Evolutionary conservation across 2,888 invertebrate genomes (phyloP), one percentile per base, ranked within the genome.

Genomic region (Peribatodes rhomboidaria): DNA sequence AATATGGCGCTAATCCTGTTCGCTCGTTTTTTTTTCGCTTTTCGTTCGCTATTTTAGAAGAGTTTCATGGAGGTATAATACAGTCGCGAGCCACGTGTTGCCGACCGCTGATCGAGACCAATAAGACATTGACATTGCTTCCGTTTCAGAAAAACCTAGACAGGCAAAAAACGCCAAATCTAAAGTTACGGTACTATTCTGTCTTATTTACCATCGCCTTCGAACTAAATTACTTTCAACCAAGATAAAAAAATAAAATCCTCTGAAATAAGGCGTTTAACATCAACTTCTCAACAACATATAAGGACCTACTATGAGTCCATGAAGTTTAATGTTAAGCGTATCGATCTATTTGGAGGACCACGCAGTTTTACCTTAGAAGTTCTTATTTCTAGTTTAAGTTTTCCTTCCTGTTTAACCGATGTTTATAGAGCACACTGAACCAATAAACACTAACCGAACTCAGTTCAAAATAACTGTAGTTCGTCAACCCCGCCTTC

Each of bases 401-500:
- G n/a, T 53, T 54, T 61, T 54, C 47, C 46, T 54, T 55, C 41
- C 55, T 49, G 18, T 7, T 14, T 39, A 18, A 9, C 8, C 7
- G 6, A 35, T 13, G 13, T 42, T 18, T 20, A 37, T 35, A 35
- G 39, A 44, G 44, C 27, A 11, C n/a, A 50, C 20, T 58, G 33
- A 46, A 57, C 35, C 22, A 20, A 42, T 41, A 59, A 59, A 54
- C 42, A 42, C 37, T 41, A 53, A 13, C 22, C 18, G 13, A 46
- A 53, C 59, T 37, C 46, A 18, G 78, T 79, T 80, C 79, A 77
- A 78, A 76, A 79, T 70, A 80, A 73, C 78, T 53, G 69, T 39
- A 37, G 85, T 78, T 85, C 85, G 73, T 70, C 64, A 81, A 67
- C 78, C 81, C 78, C 69, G 64, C 72, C 73, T 70, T 62, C 65